phyloP scores from a whole-genome alignment of 92 coral and sea anemone genomes.

The Muricea muricata region DNA sequence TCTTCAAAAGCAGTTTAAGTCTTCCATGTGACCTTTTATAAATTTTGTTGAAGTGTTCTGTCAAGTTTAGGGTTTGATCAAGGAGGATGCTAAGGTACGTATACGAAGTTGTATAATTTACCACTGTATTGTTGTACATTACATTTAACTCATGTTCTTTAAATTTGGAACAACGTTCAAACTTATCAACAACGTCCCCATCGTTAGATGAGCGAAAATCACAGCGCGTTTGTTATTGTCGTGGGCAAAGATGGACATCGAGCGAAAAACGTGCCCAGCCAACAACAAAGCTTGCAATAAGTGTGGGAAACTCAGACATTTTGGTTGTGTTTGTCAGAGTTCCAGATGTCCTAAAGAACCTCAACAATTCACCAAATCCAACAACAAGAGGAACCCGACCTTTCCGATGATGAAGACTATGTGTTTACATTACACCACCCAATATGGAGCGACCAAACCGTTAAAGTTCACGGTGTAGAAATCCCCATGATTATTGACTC shows the following conservation, averaged over 20 bases:
- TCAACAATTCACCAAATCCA: neutral
- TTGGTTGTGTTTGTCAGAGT: neutral
- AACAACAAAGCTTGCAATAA: neutral
- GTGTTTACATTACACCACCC: neutral
- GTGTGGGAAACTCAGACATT: neutral
- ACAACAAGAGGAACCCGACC: conserved; percentile 12
- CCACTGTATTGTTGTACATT: neutral
- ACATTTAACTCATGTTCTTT: neutral
- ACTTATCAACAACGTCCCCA: neutral
- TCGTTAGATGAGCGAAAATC: neutral
- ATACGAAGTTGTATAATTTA: too few relatives aligned
- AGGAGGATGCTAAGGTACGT: too few relatives aligned
- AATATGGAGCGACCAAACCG: neutral
- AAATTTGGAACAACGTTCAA: neutral
- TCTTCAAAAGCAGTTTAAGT: neutral
- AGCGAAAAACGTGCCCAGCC: neutral
- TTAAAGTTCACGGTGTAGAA: conserved; percentile 32
- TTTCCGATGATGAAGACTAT: neutral
- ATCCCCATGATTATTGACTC: conserved; percentile 53
- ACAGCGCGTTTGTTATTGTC: neutral
- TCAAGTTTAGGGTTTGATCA: too few relatives aligned
- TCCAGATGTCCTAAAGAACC: neutral
- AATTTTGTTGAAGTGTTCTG: too few relatives aligned
- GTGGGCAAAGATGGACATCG: neutral
- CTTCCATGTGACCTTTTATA: neutral